Base-by-base conservation (phyloP, 2,888 invertebrate genomes). In the Ditylenchus weischeri region DNA sequence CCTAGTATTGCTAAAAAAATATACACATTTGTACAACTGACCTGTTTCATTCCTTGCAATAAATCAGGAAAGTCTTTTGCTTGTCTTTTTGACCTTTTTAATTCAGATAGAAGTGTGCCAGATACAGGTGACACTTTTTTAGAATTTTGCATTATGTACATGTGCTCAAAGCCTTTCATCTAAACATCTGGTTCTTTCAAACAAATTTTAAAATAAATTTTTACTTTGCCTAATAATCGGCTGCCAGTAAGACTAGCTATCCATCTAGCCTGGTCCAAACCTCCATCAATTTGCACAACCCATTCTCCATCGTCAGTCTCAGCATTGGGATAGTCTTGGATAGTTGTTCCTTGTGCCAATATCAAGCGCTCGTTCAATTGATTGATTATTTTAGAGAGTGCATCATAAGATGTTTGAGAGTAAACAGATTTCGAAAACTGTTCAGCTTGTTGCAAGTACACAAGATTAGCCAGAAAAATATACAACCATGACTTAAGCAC, bases 81-180 rank as follows among this genome's bases (percentile, higher is more conserved):
- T 21, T 18, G 15, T 11, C 62, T 21, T 49, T 62, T 62, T 38
- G 73, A 69, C 19, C 72, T 51, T 21, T 68, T 57, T 58, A 73
- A 68, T 48, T 54, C 10, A 23, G 60, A 69, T 2, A 21, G n/a
- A 1, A 54, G 50, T 19, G 38, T 50, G 38, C 66, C 38, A 29
- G 59, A 7, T 2, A 13, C 54, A 6, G 23, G 29, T 3, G 54
- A 19, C 11, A 23, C 38, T 21, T 15, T 29, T 23, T 35, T 35
- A 19, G 15, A 59, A 59, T 35, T 21, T 11, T 35, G 36, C 59
- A 59, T 38, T 10, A 59, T 7, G 23, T 38, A 59, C 59, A 59
- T 35, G 59, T 59, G 36, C 23, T 35, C 36, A 59, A 59, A 59
- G 11, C 19, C 59, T 38, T 38, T 35, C 35, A 59, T 38, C 59